Conservation (phyloP, 1,140 invertebrate species). For the Ceratitis capitata region DNA sequence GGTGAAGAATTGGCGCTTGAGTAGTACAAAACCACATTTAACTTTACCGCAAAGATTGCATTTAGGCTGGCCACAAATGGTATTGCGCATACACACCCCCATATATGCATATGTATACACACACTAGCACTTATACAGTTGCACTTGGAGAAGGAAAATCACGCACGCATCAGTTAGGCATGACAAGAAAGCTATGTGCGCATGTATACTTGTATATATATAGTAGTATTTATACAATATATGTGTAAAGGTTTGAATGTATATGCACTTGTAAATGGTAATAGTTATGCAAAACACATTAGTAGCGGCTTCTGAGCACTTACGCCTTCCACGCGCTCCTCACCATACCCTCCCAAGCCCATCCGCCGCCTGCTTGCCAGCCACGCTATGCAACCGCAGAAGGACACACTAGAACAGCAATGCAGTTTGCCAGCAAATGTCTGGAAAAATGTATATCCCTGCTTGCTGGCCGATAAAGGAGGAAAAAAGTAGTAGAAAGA, state of each 20-base stretch:
- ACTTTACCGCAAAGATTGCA: constrained; percentile 18
- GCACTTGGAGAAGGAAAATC: neutral
- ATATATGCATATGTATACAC: neutral
- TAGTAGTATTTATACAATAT: constrained; percentile 15
- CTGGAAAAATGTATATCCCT: neutral
- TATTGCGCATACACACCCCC: neutral
- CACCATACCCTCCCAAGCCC: neutral
- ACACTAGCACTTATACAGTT: neutral
- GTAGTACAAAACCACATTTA: constrained; percentile 28
- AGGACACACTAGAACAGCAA: neutral
- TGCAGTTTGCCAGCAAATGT: neutral
- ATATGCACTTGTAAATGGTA: constrained; percentile 7
- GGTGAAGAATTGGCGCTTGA: neutral
- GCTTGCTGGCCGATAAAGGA: neutral
- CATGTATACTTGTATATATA: neutral
- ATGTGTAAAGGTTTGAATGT: neutral
- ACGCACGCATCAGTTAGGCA: neutral
- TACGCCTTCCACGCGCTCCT: neutral
- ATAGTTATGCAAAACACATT: constrained; percentile 31
- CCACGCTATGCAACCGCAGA: neutral
- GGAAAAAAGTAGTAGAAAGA: neutral
- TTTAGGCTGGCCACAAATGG: constrained; percentile 23
- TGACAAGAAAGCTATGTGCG: neutral
- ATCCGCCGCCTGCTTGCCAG: neutral
- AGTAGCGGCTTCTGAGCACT: constrained; percentile 15